These are phyloP conservation scores for Drosophila barbarae DNA, from an alignment of 2,888 invertebrate species.

Conservation along the genomic window DNA sequence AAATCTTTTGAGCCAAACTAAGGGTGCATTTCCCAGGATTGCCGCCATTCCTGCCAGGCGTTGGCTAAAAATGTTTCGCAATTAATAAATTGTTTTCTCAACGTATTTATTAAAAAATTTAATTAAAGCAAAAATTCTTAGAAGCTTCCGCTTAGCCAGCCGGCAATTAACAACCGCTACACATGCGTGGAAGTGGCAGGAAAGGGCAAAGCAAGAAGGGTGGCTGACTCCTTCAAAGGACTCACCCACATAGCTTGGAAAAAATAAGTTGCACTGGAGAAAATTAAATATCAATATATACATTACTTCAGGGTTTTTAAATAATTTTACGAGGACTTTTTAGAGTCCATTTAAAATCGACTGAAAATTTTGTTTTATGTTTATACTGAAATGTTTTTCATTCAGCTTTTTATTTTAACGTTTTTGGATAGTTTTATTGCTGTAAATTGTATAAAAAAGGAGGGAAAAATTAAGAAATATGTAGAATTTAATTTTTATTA, in stretches of 20 bases:
- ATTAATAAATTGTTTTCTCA: slow-evolving; percentile 43
- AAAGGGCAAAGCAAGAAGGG: background rate
- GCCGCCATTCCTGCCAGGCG: slow-evolving; percentile 14
- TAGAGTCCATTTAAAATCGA: no score
- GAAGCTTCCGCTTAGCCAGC: slow-evolving; percentile 47
- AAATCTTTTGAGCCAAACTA: slow-evolving; percentile 1
- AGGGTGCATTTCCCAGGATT: slow-evolving; percentile 5
- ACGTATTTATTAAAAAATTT: slow-evolving; percentile 48
- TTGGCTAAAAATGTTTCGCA: slow-evolving; percentile 26
- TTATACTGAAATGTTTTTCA: no score
- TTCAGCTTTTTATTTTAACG: no score
- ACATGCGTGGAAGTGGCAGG: slow-evolving; percentile 39
- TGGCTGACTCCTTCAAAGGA: slow-evolving; percentile 23
- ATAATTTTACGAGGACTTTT: background rate
- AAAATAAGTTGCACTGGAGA: background rate
- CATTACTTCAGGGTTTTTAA: background rate
- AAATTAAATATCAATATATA: background rate
- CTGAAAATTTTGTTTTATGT: no score
- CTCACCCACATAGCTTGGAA: background rate
- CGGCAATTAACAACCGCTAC: slow-evolving; percentile 55
- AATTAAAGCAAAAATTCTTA: slow-evolving; percentile 62
- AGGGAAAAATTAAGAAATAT: no score
- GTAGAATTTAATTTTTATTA: no score
- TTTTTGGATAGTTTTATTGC: no score
- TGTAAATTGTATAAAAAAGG: no score